These are phyloP conservation scores for Sphenopsis melanotis DNA, from an alignment of 2,797 vertebrate genomes.

Conservation along the genomic window DNA sequence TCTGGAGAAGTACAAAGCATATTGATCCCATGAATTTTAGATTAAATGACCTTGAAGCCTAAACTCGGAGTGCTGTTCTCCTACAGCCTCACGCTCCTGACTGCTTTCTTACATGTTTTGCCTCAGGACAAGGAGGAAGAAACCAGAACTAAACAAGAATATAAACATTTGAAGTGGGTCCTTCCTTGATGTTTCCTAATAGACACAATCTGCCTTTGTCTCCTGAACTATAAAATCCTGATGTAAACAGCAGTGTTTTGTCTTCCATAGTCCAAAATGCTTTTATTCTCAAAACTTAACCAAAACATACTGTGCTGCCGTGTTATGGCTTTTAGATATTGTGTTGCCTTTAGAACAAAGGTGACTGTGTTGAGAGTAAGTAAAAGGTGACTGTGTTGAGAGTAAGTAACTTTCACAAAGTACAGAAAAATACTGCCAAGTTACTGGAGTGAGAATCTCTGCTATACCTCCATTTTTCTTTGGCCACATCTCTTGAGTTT, in stretches of 20 bases:
- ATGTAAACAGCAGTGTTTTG: not conserved
- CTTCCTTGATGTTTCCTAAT: not conserved
- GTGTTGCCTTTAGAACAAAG: not conserved
- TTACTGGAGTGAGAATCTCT: not conserved
- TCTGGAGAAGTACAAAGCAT: not conserved
- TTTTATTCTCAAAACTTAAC: not conserved
- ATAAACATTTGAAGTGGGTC: not conserved
- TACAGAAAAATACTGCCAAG: not conserved
- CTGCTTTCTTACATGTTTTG: not conserved
- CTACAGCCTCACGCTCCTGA: not conserved
- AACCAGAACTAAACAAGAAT: not conserved
- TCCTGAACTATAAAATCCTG: not conserved
- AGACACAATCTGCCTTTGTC: not conserved
- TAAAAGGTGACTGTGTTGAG: not conserved
- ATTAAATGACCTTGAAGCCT: slow-evolving; percentile 1
- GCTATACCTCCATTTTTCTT: fast-evolving
- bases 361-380: not conserved
- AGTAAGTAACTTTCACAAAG: not conserved
- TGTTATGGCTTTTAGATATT: not conserved
- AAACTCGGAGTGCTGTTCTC: not conserved
- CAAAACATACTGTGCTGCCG: not conserved
- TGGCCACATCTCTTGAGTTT: not conserved
- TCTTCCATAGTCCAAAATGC: not conserved
- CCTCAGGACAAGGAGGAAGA: not conserved
- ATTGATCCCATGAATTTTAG: slow-evolving; percentile 36